phyloP scores from a whole-genome alignment of 2,113 vertebrate genomes.

The Aspidoscelis tigris region DNA sequence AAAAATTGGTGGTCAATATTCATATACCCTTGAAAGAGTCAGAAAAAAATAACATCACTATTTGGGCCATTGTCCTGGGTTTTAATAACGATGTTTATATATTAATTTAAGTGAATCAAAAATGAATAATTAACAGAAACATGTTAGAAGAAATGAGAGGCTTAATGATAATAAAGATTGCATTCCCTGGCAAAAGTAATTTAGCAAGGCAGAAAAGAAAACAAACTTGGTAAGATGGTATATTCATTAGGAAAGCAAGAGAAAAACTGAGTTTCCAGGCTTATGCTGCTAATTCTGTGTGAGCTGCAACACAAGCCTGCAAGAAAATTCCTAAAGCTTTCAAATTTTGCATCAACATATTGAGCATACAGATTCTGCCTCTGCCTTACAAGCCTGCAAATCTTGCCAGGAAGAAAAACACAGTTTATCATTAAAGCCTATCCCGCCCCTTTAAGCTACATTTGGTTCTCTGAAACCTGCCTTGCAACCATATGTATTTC shows the following conservation, averaged over 20 bases:
- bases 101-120: constrained; percentile 24
- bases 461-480: background rate
- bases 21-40: background rate
- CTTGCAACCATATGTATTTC: too few relatives aligned
- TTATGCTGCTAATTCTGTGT: constrained; percentile 12
- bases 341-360: background rate
- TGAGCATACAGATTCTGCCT: background rate
- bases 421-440: background rate
- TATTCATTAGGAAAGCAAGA: constrained; percentile 17
- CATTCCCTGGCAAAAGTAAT: background rate
- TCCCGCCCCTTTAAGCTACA: background rate
- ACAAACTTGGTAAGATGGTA: constrained; percentile 11
- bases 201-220: background rate
- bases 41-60: background rate
- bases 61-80: background rate
- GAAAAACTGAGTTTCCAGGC: background rate
- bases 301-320: constrained; percentile 18
- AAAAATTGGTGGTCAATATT: background rate
- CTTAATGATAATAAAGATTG: constrained; percentile 29
- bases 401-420: background rate
- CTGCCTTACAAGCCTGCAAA: background rate
- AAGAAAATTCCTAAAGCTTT: constrained; percentile 1
- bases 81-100: constrained; percentile 24
- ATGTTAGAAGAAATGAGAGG: background rate
- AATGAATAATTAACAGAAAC: background rate